Evolutionary conservation across 1,140 invertebrate genomes (phyloP).

Genomic region (Spodoptera litura): DNA sequence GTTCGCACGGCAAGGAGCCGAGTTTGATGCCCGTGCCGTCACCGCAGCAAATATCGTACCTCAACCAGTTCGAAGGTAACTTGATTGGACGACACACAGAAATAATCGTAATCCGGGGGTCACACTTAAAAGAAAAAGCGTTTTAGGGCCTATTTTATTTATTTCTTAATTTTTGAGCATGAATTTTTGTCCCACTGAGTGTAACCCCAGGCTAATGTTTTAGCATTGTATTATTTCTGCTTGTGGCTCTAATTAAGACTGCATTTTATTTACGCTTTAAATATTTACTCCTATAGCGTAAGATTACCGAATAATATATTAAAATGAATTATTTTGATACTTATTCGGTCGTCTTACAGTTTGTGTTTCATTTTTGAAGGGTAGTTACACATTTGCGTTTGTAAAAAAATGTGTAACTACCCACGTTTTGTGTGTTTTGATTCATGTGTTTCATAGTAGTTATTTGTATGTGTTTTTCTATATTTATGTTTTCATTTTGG

Average conservation of each 20-base stretch:
- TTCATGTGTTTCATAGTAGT: constrained; percentile 49
- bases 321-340: neutral
- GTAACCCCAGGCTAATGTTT: constrained; percentile 32
- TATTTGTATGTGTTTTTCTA: constrained; percentile 59
- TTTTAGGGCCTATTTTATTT: neutral
- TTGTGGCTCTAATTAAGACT: constrained; percentile 49
- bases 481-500: constrained; percentile 74
- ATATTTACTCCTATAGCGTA: constrained; percentile 28
- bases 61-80: constrained; percentile 96
- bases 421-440: constrained; percentile 7
- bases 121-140: constrained; percentile 23
- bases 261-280: constrained; percentile 51
- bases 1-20: constrained; percentile 90
- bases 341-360: constrained; percentile 17
- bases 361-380: constrained; percentile 6
- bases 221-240: constrained; percentile 52
- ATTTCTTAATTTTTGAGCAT: neutral
- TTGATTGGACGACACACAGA: constrained; percentile 57
- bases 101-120: constrained; percentile 50
- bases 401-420: constrained; percentile 12
- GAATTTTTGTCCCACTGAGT: neutral
- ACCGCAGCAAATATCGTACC: constrained; percentile 97
- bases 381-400: constrained; percentile 3
- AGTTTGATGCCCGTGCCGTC: constrained; percentile 98
- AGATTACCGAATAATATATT: constrained; percentile 7